A percentile compares a stretch with the other conserved stretches of the same genome.
These are phyloP conservation scores for Sebastes variabilis DNA, from an alignment of 2,797 vertebrate genomes.

Conservation along the genomic window DNA sequence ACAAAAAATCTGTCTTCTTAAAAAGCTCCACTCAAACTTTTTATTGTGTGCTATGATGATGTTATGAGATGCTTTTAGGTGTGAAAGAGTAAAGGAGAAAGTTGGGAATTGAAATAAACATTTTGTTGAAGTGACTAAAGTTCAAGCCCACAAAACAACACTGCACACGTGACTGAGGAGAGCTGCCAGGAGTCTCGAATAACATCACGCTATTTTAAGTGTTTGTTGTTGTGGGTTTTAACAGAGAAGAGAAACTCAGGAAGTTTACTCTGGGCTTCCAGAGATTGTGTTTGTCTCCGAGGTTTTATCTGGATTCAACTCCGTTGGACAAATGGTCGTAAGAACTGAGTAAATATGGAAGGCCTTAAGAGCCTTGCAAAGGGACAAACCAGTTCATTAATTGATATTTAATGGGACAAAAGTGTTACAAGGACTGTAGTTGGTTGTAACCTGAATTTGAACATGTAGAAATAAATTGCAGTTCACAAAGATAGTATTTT, in stretches of 20 bases:
- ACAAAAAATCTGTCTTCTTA: background rate
- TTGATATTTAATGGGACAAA: background rate
- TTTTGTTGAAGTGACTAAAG: background rate
- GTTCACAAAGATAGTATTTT: background rate
- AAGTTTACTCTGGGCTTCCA: conserved; percentile 54
- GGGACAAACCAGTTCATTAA: background rate
- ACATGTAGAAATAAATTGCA: background rate
- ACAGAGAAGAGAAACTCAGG: conserved; percentile 45
- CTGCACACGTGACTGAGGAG: background rate
- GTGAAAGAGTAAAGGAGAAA: background rate
- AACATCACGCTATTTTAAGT: conserved; percentile 47
- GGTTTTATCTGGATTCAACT: conserved; percentile 14
- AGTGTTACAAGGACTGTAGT: too few relatives aligned
- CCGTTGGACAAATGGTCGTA: background rate
- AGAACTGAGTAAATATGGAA: background rate
- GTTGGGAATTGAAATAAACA: background rate
- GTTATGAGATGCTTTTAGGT: background rate
- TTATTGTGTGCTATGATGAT: background rate
- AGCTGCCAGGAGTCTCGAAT: conserved; percentile 9
- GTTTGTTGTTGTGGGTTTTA: conserved; percentile 50
- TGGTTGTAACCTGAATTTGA: too few relatives aligned
- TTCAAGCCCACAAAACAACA: conserved; percentile 8
- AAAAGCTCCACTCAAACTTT: background rate
- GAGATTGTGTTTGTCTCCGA: conserved; percentile 35
- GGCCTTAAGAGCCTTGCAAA: background rate